Evolutionary conservation across 2,113 vertebrate genomes (phyloP).

Genomic region (Micronisus gabar): DNA sequence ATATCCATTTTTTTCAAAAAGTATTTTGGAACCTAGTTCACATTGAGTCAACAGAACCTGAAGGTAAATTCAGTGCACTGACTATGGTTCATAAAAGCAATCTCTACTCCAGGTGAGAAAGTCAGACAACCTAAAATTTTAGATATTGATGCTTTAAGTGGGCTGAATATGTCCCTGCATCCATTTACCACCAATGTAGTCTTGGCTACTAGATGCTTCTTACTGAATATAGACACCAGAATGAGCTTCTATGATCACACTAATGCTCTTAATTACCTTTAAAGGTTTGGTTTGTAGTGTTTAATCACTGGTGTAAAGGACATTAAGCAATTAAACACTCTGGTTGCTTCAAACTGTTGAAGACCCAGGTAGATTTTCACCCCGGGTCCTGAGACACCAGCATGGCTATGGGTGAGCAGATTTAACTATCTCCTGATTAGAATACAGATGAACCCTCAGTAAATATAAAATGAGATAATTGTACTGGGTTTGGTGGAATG

Average conservation of each 20-base stretch:
- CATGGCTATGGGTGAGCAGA: background rate
- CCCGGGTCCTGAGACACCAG: background rate
- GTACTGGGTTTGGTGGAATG: background rate
- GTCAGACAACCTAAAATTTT: background rate
- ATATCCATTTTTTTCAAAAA: background rate
- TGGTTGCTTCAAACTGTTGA: background rate
- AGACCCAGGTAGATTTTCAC: background rate
- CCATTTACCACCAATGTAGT: background rate
- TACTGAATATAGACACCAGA: background rate
- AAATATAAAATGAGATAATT: background rate
- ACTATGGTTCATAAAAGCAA: background rate
- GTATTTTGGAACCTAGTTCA: background rate
- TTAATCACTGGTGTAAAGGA: background rate
- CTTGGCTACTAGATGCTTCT: background rate
- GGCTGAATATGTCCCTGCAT: background rate
- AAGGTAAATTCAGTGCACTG: background rate
- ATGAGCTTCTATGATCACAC: background rate
- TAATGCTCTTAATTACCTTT: background rate
- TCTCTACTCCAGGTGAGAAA: background rate
- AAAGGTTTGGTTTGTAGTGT: background rate
- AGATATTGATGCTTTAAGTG: background rate
- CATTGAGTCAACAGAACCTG: background rate
- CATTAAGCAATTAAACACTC: background rate
- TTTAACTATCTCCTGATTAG: background rate
- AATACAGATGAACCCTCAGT: background rate